These are phyloP conservation scores for Enoplosus armatus DNA, from an alignment of 2,797 vertebrate genomes.

Conservation along the genomic window DNA sequence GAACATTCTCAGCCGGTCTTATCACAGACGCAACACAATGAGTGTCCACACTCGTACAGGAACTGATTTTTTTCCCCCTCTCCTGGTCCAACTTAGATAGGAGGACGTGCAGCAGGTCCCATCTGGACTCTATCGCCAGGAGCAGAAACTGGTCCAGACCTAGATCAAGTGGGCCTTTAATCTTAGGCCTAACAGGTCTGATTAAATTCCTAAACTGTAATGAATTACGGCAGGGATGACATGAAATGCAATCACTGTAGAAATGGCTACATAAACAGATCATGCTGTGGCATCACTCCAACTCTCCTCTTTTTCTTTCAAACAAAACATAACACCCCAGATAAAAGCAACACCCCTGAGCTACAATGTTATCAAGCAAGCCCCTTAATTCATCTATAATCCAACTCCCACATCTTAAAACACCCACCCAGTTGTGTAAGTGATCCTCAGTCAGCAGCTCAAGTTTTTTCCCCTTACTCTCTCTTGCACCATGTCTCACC, in stretches of 20 bases:
- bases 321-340: neutral
- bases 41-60: constrained; percentile 20
- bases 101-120: constrained; percentile 38
- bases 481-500: constrained; percentile 46
- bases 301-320: neutral
- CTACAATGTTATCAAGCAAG: constrained; percentile 1
- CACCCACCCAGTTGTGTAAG: constrained; percentile 50
- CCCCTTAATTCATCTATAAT: constrained; percentile 40
- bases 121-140: constrained; percentile 66
- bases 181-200: constrained; percentile 30
- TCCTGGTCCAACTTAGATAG: constrained; percentile 48
- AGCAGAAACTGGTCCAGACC: constrained; percentile 40
- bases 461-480: constrained; percentile 20
- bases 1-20: constrained; percentile 62
- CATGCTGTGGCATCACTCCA: neutral
- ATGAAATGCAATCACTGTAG: constrained; percentile 19
- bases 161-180: constrained; percentile 52
- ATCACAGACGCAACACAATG: constrained; percentile 59
- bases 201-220: constrained; percentile 55
- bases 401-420: constrained; percentile 58
- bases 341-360: constrained; percentile 12
- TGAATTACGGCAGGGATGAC: constrained; percentile 25
- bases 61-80: constrained; percentile 28
- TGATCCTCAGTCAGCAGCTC: constrained; percentile 57
- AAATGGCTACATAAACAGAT: constrained; percentile 32